Evolutionary conservation across 2,888 invertebrate species (phyloP), one percentile per base, ranked within the genome.

Genomic region (Theretra japonica): DNA sequence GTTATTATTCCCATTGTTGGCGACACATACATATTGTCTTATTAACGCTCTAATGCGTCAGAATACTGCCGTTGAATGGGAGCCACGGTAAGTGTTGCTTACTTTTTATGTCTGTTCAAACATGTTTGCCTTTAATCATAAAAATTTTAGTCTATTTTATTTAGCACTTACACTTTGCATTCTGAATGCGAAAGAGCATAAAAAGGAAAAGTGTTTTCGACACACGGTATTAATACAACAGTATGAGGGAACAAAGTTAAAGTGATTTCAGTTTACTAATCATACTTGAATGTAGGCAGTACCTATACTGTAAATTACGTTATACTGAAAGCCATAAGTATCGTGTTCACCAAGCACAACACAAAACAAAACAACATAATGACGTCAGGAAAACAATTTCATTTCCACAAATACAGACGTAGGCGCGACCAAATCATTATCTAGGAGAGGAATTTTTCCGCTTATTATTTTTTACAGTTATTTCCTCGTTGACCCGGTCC

Each of bases 1-100:
- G 87, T 88, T 88, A 90, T 92, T 91, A 91, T 91, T 85, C 84
- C 85, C 90, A 92, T 93, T 93, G 93, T 92, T 87, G 78, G 82
- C 79, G 82, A 87, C 85, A 90, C 87, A 88, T 88, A 87, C 87
- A 87, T 87, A 87, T 81, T 85, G 85, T 86, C 86, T 85, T 87
- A 86, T 84, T 86, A 84, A 80, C 77, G 80, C 80, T 81, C 80
- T 81, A 79, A 81, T 83, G 82, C 83, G 75, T 77, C 69, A 71
- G 57, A 70, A 69, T 65, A 25, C 17, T 56, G 33, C 33, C 33
- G 65, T 65, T 65, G 65, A 65, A 65, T 65, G 23, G 65, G 11
- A 65, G 23, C 65, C 48, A 48, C 48, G 48, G 65, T 48, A 48
- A 23, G 62, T 41, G 62, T 65, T 21, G 62, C 62, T 62, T 48